These are phyloP conservation scores for Drosophila truncata DNA, from an alignment of 1,140 invertebrate species.

Conservation along the genomic window DNA sequence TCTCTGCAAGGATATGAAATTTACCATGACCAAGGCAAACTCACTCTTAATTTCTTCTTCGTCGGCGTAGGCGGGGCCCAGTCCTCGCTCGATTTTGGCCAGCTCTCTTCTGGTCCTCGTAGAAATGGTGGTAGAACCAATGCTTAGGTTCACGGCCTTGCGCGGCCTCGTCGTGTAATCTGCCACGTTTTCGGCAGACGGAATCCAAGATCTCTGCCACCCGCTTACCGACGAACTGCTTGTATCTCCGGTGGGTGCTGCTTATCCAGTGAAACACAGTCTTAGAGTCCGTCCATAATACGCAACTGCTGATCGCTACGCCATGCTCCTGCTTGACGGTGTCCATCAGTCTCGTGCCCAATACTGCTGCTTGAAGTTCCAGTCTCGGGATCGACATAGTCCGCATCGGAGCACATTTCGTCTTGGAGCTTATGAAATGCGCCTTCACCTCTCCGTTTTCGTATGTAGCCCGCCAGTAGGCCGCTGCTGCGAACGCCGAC, in stretches of 20 bases:
- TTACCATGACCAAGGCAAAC: neutral
- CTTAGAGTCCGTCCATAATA: neutral
- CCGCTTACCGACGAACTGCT: neutral
- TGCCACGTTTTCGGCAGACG: too few relatives aligned
- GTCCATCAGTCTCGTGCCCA: neutral
- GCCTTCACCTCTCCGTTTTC: neutral
- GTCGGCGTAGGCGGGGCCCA: neutral
- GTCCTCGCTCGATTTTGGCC: neutral
- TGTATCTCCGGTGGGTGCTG: neutral
- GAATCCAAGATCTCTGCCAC: neutral
- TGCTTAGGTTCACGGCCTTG: neutral
- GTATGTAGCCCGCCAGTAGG: slow-evolving; percentile 35
- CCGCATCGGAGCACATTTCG: neutral
- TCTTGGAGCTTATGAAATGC: neutral
- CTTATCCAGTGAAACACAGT: neutral
- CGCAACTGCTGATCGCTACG: neutral
- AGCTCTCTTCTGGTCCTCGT: neutral
- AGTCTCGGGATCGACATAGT: neutral
- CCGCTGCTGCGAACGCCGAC: slow-evolving; percentile 25
- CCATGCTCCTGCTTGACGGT: neutral
- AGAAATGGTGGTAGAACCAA: neutral
- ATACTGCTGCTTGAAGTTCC: neutral
- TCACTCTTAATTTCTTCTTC: neutral
- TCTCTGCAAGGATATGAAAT: neutral
- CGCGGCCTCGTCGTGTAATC: too few relatives aligned